Conservation (phyloP, 2,888 invertebrate genomes). For the Drosophila peninsularis region DNA sequence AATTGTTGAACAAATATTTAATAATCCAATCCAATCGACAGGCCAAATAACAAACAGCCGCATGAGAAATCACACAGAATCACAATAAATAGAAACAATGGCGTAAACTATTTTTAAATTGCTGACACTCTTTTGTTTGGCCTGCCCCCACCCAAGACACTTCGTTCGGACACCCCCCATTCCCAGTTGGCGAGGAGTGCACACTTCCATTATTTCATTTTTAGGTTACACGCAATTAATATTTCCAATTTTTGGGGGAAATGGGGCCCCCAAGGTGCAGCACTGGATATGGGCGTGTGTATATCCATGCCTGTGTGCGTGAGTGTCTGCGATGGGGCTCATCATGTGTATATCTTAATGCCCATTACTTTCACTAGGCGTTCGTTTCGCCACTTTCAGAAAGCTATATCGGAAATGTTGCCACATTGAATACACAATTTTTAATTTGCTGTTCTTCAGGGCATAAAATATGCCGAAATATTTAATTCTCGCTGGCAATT, state of each 20-base stretch:
- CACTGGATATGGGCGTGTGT: constrained; percentile 19
- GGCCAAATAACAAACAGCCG: constrained; percentile 13
- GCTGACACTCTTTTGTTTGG: constrained; percentile 77
- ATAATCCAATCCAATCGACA: constrained; percentile 38
- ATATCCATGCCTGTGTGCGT: constrained; percentile 10
- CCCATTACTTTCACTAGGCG: constrained; percentile 76
- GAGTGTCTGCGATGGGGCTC: constrained; percentile 24
- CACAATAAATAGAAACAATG: constrained; percentile 71
- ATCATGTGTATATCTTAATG: constrained; percentile 49
- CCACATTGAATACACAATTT: constrained; percentile 71
- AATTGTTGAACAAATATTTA: constrained; percentile 26
- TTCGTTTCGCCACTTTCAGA: constrained; percentile 69
- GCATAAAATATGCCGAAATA: not conserved
- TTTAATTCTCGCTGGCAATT: constrained; percentile 11
- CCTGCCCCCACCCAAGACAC: constrained; percentile 4
- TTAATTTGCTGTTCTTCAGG: constrained; percentile 18
- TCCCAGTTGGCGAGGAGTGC: constrained; percentile 45
- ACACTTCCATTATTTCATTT: constrained; percentile 71
- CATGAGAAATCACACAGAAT: constrained; percentile 43
- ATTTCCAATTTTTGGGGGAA: constrained; percentile 49
- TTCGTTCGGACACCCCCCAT: not conserved
- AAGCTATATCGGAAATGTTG: constrained; percentile 61
- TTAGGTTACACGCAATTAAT: constrained; percentile 77
- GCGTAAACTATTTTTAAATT: constrained; percentile 73
- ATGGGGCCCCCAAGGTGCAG: constrained; percentile 47